Evolutionary conservation across 2,888 invertebrate species (phyloP).

Genomic region (Xanthia icteritia): DNA sequence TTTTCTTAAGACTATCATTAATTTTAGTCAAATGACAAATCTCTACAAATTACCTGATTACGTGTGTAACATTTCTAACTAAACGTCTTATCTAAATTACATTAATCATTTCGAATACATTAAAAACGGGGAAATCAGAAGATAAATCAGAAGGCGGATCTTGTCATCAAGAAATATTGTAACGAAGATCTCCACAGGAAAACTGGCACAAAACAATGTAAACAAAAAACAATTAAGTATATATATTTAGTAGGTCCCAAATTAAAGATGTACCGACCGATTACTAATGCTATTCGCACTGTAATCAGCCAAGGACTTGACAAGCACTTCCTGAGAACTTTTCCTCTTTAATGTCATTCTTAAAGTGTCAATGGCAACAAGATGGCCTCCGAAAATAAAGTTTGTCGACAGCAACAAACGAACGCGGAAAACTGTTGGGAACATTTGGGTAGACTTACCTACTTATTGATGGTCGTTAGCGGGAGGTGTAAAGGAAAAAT

Average conservation of each 20-base stretch:
- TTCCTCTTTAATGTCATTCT: conserved; percentile 42
- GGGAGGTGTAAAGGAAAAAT: conserved; percentile 21
- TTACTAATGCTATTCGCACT: conserved; percentile 38
- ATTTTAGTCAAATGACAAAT: conserved; percentile 19
- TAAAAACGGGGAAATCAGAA: conserved; percentile 29
- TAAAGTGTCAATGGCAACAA: conserved; percentile 8
- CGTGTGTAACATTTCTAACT: conserved; percentile 19
- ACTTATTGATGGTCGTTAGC: neutral
- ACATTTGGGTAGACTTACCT: neutral
- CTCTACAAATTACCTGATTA: conserved; percentile 24
- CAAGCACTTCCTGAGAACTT: conserved; percentile 45
- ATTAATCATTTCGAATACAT: conserved; percentile 52
- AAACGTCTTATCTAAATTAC: conserved; percentile 48
- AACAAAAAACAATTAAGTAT: neutral
- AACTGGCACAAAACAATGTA: conserved; percentile 16
- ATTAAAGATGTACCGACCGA: conserved; percentile 28
- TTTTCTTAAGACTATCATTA: neutral
- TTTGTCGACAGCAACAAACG: conserved; percentile 1
- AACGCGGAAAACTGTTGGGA: conserved; percentile 10
- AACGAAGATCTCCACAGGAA: conserved; percentile 26
- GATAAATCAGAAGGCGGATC: conserved; percentile 43
- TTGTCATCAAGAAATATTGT: conserved; percentile 26
- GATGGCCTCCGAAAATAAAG: conserved; percentile 14
- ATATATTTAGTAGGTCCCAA: neutral
- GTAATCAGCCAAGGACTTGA: conserved; percentile 51